Conservation (phyloP, 2,888 invertebrate genomes). For the Tenthredo livida region DNA sequence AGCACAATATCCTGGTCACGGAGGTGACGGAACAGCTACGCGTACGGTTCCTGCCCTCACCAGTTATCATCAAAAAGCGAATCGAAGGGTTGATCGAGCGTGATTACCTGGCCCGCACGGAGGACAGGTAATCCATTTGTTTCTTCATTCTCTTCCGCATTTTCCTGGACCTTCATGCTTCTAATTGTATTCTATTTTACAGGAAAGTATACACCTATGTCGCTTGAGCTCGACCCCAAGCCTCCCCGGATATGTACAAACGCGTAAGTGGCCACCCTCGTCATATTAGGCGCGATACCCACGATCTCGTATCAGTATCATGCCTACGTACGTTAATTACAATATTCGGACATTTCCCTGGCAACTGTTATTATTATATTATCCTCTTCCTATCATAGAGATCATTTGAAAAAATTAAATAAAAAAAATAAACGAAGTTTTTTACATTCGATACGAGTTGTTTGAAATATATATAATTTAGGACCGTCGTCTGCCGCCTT, state of each 20-base stretch:
- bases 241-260: slow-evolving; percentile 74
- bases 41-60: slow-evolving; percentile 98
- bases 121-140: slow-evolving; percentile 85
- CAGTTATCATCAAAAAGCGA: slow-evolving; percentile 98
- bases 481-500: background rate
- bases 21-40: slow-evolving; percentile 99
- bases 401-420: background rate
- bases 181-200: slow-evolving; percentile 68
- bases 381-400: slow-evolving; percentile 19
- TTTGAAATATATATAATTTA: background rate
- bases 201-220: slow-evolving; percentile 97
- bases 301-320: slow-evolving; percentile 28
- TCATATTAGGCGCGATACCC: slow-evolving; percentile 23
- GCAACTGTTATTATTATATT: slow-evolving; percentile 44
- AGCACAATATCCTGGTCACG: slow-evolving; percentile 96
- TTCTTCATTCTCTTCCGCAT: background rate
- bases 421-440: slow-evolving; percentile 41
- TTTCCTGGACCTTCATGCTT: background rate
- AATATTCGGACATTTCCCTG: slow-evolving; percentile 34
- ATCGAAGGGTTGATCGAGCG: slow-evolving; percentile 99
- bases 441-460: slow-evolving; percentile 39
- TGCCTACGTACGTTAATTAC: slow-evolving; percentile 5
- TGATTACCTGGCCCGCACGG: slow-evolving; percentile 98
- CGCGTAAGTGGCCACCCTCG: slow-evolving; percentile 64
- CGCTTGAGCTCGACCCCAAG: slow-evolving; percentile 83